Conservation (phyloP, 2,888 invertebrate genomes). For the Zonitis immaculata region DNA sequence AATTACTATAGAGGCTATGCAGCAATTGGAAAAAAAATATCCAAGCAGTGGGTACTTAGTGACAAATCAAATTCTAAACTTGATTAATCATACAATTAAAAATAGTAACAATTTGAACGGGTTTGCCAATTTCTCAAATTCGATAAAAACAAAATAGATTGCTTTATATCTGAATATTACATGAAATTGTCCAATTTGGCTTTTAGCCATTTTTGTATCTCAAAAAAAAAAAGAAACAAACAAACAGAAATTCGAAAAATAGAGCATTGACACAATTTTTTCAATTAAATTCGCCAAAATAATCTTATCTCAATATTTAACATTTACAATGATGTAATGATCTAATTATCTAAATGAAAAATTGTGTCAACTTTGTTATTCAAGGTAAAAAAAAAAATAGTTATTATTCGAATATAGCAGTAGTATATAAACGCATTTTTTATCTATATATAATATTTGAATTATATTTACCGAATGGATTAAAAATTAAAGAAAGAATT, state of each 20-base stretch:
- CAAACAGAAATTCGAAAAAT: no score
- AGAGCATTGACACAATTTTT: neutral
- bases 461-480: neutral
- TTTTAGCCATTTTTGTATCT: no score
- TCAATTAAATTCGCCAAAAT: neutral
- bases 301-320: neutral
- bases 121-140: slow-evolving; percentile 1
- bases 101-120: neutral
- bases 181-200: no score
- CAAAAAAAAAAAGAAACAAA: no score
- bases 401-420: neutral
- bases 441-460: no score
- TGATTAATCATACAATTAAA: neutral
- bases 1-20: no score
- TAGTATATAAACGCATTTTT: no score
- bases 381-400: neutral
- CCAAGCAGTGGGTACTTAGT: no score
- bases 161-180: no score
- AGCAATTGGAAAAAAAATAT: no score
- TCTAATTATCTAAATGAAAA: neutral
- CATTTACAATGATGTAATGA: neutral
- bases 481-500: neutral
- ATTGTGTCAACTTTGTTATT: neutral
- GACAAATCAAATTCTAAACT: neutral
- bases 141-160: no score